Percentiles rank a stretch among this genome's conserved stretches.
Conservation (phyloP, 2,797 vertebrate species). For the Myripristis jacobus region DNA sequence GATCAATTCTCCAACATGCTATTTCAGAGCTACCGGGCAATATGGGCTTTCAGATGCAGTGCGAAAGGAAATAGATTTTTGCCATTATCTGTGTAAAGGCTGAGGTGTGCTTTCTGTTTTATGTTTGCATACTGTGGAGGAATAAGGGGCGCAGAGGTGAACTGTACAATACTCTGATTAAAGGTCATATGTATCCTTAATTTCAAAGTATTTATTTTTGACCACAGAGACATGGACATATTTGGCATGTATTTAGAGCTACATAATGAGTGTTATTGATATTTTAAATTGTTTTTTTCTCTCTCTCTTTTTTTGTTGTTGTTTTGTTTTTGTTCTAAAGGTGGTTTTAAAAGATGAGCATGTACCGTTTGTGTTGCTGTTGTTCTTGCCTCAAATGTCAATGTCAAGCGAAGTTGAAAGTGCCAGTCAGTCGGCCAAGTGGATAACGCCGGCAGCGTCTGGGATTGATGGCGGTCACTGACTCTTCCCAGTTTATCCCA, state of each 20-base stretch:
- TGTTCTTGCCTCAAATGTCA: neutral
- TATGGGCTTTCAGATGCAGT: neutral
- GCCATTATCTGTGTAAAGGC: neutral
- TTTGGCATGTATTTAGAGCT: constrained; percentile 50
- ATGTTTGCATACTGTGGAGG: constrained; percentile 8
- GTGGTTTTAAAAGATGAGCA: neutral
- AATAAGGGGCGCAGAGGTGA: neutral
- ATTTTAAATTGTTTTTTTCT: constrained; percentile 26
- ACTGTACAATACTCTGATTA: constrained; percentile 38
- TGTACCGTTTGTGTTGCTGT: neutral
- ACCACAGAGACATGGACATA: constrained; percentile 15
- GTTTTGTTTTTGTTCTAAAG: neutral
- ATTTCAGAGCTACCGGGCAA: neutral
- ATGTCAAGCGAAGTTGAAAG: neutral
- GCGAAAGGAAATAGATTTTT: neutral
- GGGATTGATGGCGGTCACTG: constrained; percentile 11
- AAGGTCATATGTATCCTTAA: constrained; percentile 22
- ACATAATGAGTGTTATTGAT: constrained; percentile 11
- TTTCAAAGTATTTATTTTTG: constrained; percentile 68
- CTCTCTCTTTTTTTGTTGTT: no score
- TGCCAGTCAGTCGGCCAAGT: neutral
- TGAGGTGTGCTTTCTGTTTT: constrained; percentile 4
- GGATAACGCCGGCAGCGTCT: neutral
- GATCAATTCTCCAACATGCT: no score
- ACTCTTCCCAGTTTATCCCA: neutral